Conservation (phyloP, 2,797 vertebrate species). For the Chromobotia macracanthus region DNA sequence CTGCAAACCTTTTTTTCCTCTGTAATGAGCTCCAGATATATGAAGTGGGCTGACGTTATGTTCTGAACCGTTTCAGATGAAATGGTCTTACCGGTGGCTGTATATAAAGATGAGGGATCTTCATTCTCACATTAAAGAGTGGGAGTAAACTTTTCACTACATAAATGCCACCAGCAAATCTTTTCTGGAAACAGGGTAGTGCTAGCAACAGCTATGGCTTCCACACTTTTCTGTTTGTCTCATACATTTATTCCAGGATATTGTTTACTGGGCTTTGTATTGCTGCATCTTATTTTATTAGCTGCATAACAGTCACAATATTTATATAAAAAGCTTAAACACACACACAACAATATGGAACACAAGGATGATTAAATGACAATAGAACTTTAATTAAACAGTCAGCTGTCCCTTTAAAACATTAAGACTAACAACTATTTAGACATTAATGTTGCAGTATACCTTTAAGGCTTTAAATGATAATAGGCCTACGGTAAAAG, state of each 20-base stretch:
- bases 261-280: background rate
- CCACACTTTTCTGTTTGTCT: background rate
- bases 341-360: too few relatives aligned
- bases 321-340: background rate
- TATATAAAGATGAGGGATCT: constrained; percentile 51
- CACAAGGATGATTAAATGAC: background rate
- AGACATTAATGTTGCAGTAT: constrained; percentile 21
- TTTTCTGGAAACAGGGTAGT: constrained; percentile 16
- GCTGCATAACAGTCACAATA: constrained; percentile 4
- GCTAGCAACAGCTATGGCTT: constrained; percentile 8
- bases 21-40: constrained; percentile 58
- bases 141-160: constrained; percentile 52
- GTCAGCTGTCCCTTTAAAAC: background rate
- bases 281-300: background rate
- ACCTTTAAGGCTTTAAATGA: constrained; percentile 34
- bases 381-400: background rate
- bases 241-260: background rate
- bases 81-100: constrained; percentile 51
- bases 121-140: constrained; percentile 46
- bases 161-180: constrained; percentile 48
- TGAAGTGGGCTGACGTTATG: constrained; percentile 49
- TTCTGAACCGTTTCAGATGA: constrained; percentile 51
- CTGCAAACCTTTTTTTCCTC: constrained; percentile 51
- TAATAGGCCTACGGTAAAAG: background rate
- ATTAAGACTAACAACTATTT: constrained; percentile 2